Evolutionary conservation across 2,113 vertebrate species (phyloP).

Genomic region (Ceyx melanurus): DNA sequence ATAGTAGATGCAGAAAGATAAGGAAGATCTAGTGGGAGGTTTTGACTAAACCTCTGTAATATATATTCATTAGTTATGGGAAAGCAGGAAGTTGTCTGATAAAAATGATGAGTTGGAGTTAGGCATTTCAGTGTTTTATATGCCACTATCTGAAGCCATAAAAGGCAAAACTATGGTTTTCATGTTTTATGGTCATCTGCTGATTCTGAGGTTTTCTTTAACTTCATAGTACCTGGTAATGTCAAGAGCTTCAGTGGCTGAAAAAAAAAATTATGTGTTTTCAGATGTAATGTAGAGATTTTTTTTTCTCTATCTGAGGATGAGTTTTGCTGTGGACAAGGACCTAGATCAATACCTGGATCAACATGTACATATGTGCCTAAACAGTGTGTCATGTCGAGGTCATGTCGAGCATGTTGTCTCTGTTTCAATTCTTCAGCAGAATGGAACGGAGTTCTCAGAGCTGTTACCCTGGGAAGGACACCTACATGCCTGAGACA

Average conservation of each 20-base stretch:
- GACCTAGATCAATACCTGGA: neutral
- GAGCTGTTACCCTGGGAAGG: neutral
- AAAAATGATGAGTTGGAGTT: neutral
- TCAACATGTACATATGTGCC: neutral
- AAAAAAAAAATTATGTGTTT: neutral
- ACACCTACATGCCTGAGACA: neutral
- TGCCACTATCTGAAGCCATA: neutral
- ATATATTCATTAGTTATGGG: neutral
- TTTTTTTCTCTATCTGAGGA: neutral
- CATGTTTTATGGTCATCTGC: neutral
- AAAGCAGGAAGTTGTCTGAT: neutral
- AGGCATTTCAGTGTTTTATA: neutral
- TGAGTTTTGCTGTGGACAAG: neutral
- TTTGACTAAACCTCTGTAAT: conserved; percentile 20
- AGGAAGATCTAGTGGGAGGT: neutral
- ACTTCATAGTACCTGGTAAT: neutral
- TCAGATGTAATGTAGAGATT: neutral
- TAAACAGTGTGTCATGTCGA: neutral
- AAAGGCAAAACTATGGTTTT: neutral
- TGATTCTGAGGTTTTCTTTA: neutral
- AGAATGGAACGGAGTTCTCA: fast-evolving
- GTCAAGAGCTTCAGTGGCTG: neutral
- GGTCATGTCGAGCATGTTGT: neutral
- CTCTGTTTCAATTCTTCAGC: neutral
- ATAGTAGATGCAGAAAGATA: neutral